A percentile compares a stretch with the other conserved stretches of the same genome.
Conservation (phyloP, 2,113 vertebrate species). For the Enhydra lutris region DNA sequence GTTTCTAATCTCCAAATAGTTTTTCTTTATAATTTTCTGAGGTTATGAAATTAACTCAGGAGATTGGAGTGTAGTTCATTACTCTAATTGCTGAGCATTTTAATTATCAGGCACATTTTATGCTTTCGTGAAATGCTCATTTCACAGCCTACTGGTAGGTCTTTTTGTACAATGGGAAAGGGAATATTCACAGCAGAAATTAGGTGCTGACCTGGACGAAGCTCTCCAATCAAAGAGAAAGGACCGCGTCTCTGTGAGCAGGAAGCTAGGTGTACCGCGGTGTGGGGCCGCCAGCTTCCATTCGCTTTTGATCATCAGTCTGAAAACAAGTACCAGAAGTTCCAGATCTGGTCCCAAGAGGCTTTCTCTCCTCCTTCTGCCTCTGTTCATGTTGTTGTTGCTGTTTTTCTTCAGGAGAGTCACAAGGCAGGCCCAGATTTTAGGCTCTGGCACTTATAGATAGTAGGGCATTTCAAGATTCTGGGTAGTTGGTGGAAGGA, state of each 20-base stretch:
- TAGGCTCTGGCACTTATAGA: not conserved
- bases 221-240: not conserved
- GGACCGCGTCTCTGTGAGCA: fast-evolving
- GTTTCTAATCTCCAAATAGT: slow-evolving; percentile 64
- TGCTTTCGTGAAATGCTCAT: slow-evolving; percentile 43
- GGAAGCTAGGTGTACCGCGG: fast-evolving
- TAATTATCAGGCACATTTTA: slow-evolving; percentile 51
- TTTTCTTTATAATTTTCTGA: slow-evolving; percentile 68
- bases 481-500: not conserved
- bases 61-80: slow-evolving; percentile 54
- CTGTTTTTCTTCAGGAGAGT: slow-evolving; percentile 19
- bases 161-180: slow-evolving; percentile 46
- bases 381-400: not conserved
- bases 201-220: not conserved
- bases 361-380: not conserved
- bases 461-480: not conserved
- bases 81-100: slow-evolving; percentile 61
- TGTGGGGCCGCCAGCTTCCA: fast-evolving
- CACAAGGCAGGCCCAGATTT: too few species aligned
- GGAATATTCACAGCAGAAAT: not conserved
- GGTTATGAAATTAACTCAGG: slow-evolving; percentile 64
- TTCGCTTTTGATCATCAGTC: not conserved
- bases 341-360: not conserved
- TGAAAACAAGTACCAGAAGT: not conserved
- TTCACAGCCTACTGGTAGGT: not conserved